These are phyloP conservation scores for Takifugu rubripes DNA, from an alignment of 2,797 vertebrate species.

Conservation along the genomic window DNA sequence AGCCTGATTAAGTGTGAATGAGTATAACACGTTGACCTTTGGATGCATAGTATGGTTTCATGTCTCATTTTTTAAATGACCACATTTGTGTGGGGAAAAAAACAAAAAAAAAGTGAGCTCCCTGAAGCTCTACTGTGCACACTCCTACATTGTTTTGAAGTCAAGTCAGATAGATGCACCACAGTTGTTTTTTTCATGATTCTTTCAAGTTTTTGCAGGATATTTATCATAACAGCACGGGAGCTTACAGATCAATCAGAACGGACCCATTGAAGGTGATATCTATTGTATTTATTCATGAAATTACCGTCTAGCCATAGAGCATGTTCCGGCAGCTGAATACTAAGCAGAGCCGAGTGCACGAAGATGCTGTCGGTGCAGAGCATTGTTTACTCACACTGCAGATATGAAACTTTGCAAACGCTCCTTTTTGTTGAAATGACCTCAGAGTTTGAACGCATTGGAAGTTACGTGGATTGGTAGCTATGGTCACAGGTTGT, in stretches of 20 bases:
- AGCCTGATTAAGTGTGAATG: slow-evolving; percentile 7
- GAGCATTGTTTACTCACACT: slow-evolving; percentile 6
- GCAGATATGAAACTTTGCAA: slow-evolving; percentile 1
- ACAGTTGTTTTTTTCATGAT: slow-evolving; percentile 15
- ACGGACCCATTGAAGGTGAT: slow-evolving; percentile 33
- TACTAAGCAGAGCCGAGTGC: slow-evolving; percentile 29
- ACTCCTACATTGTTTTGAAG: slow-evolving; percentile 30
- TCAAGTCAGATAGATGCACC: slow-evolving; percentile 21
- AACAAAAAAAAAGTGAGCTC: not conserved
- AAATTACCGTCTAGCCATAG: slow-evolving; percentile 43
- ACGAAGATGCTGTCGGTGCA: not conserved
- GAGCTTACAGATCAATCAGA: slow-evolving; percentile 41
- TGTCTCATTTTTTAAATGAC: slow-evolving; percentile 12
- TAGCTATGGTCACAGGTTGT: too few species aligned
- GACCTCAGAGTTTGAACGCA: too few species aligned
- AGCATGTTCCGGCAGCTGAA: slow-evolving; percentile 31
- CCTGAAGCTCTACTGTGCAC: not conserved
- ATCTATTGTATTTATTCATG: slow-evolving; percentile 53
- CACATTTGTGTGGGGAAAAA: slow-evolving; percentile 1
- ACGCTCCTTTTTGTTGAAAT: not conserved
- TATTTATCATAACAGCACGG: slow-evolving; percentile 41
- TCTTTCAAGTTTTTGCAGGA: slow-evolving; percentile 1
- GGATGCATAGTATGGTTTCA: slow-evolving; percentile 8
- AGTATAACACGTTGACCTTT: slow-evolving; percentile 12
- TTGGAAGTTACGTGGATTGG: too few species aligned